A percentile compares a stretch with the other conserved stretches of the same genome.
phyloP scores from a whole-genome alignment of 2,888 invertebrate genomes.

The Dorcus hopei region DNA sequence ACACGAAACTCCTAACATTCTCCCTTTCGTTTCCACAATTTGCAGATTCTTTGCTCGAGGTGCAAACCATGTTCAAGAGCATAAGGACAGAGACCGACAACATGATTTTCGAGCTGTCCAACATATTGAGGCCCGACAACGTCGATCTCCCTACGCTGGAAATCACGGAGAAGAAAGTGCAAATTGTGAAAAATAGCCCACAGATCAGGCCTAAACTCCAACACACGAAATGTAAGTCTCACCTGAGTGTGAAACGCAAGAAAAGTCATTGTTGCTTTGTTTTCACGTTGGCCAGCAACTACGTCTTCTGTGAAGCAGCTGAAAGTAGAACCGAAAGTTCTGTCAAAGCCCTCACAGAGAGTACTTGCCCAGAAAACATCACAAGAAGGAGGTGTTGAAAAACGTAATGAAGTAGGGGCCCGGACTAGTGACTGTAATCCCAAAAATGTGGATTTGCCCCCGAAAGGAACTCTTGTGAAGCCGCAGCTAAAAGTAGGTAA shows the following conservation, averaged over 20 bases:
- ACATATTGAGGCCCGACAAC: constrained; percentile 17
- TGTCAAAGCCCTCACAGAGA: not conserved
- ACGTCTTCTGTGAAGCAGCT: not conserved
- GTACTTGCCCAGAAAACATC: not conserved
- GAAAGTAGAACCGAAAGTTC: not conserved
- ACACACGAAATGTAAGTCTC: not conserved
- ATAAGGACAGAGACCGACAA: constrained; percentile 21
- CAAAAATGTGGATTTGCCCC: constrained; percentile 52
- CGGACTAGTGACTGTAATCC: too few species aligned
- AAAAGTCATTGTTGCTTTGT: too few species aligned
- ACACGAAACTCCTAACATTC: not conserved
- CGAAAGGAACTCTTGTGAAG: constrained; percentile 53
- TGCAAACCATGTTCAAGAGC: constrained; percentile 20
- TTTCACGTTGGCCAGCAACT: too few species aligned
- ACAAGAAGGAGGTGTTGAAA: constrained; percentile 4
- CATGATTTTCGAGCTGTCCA: constrained; percentile 22
- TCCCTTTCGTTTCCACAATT: not conserved
- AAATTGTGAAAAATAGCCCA: not conserved
- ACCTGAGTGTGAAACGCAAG: not conserved
- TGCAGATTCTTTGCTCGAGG: constrained; percentile 15
- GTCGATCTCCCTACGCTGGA: constrained; percentile 14
- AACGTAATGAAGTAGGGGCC: not conserved
- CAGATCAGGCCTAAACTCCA: not conserved
- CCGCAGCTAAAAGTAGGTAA: constrained; percentile 51
- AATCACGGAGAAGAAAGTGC: constrained; percentile 8